These are phyloP conservation scores for Heterodera schachtii DNA, from an alignment of 1,140 invertebrate species.

Conservation along the genomic window DNA sequence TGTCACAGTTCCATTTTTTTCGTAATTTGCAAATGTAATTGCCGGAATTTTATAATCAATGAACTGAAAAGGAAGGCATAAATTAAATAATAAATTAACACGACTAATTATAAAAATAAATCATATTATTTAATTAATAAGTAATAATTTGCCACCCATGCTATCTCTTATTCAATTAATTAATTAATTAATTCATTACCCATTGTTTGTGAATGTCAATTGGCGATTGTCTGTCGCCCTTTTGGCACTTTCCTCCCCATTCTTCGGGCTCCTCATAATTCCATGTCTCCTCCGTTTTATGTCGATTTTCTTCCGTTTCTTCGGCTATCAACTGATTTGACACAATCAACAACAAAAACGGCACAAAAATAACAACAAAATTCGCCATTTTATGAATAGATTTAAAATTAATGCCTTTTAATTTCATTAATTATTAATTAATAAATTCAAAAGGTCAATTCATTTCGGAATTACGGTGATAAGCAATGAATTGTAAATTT, in stretches of 20 bases:
- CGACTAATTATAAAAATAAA: too few species aligned
- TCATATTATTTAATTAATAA: neutral
- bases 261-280: neutral
- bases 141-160: neutral
- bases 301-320: too few species aligned
- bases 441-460: too few species aligned
- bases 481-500: too few species aligned
- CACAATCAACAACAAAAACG: too few species aligned
- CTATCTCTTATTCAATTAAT: neutral
- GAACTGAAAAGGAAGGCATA: conserved; percentile 16
- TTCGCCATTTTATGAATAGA: too few species aligned
- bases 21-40: conserved; percentile 57
- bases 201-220: conserved; percentile 57
- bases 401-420: too few species aligned
- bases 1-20: conserved; percentile 47
- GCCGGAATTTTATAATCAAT: conserved; percentile 14
- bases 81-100: too few species aligned
- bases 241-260: conserved; percentile 34
- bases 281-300: neutral
- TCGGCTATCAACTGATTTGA: too few species aligned
- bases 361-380: too few species aligned
- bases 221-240: conserved; percentile 58
- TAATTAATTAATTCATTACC: conserved; percentile 48
- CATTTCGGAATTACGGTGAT: too few species aligned
- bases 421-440: too few species aligned